These are phyloP conservation scores for Leptinotarsa defecta DNA, from an alignment of 1,140 invertebrate genomes.

Conservation along the genomic window DNA sequence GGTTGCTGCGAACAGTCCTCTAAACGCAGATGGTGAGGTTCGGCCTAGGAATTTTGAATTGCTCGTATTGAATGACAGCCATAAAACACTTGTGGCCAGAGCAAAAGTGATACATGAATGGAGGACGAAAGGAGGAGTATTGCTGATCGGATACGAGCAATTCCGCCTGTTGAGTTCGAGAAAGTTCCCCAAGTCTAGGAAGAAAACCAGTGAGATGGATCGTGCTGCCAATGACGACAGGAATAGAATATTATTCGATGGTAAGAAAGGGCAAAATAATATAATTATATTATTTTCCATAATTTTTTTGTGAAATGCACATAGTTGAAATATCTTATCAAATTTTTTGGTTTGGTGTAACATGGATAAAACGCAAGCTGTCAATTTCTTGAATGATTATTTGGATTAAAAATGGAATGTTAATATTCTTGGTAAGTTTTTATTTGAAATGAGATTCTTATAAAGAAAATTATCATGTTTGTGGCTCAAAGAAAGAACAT, in stretches of 20 bases:
- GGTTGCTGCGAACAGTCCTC: constrained; percentile 57
- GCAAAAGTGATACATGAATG: constrained; percentile 71
- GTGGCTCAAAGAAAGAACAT: too few relatives aligned
- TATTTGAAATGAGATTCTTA: too few relatives aligned
- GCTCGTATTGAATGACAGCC: constrained; percentile 90
- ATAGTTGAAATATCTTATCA: too few relatives aligned
- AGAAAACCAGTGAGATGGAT: constrained; percentile 53
- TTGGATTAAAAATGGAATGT: too few relatives aligned
- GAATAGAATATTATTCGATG: constrained; percentile 82
- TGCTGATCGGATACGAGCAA: constrained; percentile 97
- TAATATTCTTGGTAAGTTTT: too few relatives aligned
- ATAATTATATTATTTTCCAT: too few relatives aligned
- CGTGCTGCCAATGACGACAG: constrained; percentile 74
- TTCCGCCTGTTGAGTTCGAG: constrained; percentile 87
- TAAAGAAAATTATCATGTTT: too few relatives aligned
- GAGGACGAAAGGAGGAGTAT: constrained; percentile 85
- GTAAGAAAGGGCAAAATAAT: constrained; percentile 57
- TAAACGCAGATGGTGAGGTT: constrained; percentile 65
- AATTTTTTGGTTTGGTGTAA: too few relatives aligned
- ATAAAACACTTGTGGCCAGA: constrained; percentile 83
- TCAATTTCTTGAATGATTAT: too few relatives aligned
- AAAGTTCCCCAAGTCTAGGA: constrained; percentile 66
- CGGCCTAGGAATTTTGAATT: constrained; percentile 82
- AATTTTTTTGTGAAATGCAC: too few relatives aligned
- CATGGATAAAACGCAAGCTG: too few relatives aligned